A percentile compares a stretch with the other conserved stretches of the same genome.
These are phyloP conservation scores for Brotula barbata DNA, from an alignment of 2,797 vertebrate species.

Conservation along the genomic window DNA sequence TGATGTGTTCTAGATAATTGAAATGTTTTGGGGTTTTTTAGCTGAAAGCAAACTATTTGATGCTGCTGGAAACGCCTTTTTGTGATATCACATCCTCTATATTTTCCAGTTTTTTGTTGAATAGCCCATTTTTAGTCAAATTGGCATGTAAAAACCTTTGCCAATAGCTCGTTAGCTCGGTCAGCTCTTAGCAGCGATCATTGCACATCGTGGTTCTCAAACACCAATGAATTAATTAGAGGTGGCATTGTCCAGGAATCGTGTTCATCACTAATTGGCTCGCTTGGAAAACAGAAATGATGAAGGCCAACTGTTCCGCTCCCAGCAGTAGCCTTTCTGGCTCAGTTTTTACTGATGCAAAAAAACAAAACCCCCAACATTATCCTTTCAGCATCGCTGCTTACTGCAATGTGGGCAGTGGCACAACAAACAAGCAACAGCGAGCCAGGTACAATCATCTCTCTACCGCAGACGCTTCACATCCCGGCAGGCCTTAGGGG, in stretches of 20 bases:
- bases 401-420: constrained; percentile 23
- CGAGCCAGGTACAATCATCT: constrained; percentile 47
- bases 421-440: constrained; percentile 25
- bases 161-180: constrained; percentile 32
- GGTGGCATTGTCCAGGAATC: constrained; percentile 29
- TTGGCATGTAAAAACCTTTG: constrained; percentile 17
- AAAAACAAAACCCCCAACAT: too few relatives aligned
- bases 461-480: constrained; percentile 32
- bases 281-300: constrained; percentile 47
- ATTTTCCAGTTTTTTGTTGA: too few relatives aligned
- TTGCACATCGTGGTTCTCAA: constrained; percentile 26
- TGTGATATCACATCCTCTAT: too few relatives aligned
- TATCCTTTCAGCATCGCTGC: constrained; percentile 12
- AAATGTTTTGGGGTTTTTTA: too few relatives aligned
- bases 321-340: constrained; percentile 36
- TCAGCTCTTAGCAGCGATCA: constrained; percentile 30
- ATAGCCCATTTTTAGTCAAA: not conserved
- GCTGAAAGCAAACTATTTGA: too few relatives aligned
- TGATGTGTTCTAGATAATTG: too few relatives aligned
- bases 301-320: constrained; percentile 48
- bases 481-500: constrained; percentile 48
- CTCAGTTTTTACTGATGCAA: not conserved
- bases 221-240: constrained; percentile 50
- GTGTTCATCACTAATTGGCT: constrained; percentile 61
- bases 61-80: too few relatives aligned